phyloP scores from a whole-genome alignment of 1,140 invertebrate species.

The Nephila pilipes region DNA sequence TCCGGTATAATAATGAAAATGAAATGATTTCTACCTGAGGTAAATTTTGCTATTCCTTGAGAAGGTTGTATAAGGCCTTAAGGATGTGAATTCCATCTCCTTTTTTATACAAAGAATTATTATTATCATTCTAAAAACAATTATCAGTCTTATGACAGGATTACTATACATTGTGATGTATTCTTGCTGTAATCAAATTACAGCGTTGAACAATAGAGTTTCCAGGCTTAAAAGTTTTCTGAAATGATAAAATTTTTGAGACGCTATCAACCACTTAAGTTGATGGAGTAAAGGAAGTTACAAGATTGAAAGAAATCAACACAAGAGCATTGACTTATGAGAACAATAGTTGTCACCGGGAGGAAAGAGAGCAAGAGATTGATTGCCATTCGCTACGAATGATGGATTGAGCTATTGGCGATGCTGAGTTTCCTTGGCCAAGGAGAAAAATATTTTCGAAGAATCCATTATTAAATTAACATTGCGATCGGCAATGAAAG shows the following conservation, averaged over 20 bases:
- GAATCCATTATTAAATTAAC: background rate
- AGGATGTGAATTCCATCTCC: no score
- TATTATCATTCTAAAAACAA: no score
- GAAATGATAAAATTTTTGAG: background rate
- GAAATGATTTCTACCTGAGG: no score
- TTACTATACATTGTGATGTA: no score
- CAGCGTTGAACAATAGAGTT: background rate
- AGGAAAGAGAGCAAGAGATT: background rate
- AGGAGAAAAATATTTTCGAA: background rate
- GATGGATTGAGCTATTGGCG: background rate
- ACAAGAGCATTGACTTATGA: conserved; percentile 10
- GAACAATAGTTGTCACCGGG: background rate
- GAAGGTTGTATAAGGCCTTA: no score
- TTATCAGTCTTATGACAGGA: no score
- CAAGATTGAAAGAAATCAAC: background rate
- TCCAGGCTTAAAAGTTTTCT: background rate
- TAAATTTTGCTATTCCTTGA: no score
- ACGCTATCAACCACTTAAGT: conserved; percentile 1
- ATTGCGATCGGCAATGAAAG: background rate
- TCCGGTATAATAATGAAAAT: no score
- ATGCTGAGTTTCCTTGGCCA: background rate
- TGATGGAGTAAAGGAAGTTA: conserved; percentile 1
- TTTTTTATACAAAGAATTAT: no score
- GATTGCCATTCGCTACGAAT: background rate
- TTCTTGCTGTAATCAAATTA: no score